Evolutionary conservation across 1,140 invertebrate genomes (phyloP).

Genomic region (Pogonus chalceus): DNA sequence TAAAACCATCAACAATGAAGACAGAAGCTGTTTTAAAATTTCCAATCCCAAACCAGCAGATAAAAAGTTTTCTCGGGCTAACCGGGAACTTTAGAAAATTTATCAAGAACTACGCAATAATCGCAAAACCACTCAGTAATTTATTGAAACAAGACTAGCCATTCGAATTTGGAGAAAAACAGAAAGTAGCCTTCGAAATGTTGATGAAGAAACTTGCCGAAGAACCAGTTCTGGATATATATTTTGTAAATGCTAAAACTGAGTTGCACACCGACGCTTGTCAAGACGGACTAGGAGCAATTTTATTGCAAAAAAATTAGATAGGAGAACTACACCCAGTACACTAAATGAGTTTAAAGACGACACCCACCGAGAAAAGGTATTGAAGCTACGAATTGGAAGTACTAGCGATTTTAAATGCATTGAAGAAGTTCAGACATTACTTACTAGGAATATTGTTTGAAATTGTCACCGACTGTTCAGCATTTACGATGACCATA

Average conservation of each 20-base stretch:
- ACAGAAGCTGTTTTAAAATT: neutral
- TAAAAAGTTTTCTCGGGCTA: neutral
- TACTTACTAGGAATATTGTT: conserved; percentile 34
- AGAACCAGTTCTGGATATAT: conserved; percentile 11
- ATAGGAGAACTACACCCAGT: conserved; percentile 25
- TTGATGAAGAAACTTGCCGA: neutral
- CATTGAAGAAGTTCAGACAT: conserved; percentile 24
- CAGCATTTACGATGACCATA: conserved; percentile 15
- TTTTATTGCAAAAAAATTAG: conserved; percentile 17
- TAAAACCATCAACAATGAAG: neutral
- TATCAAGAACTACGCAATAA: conserved; percentile 15
- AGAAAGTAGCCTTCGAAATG: neutral
- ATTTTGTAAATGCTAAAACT: conserved; percentile 19
- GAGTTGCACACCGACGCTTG: conserved; percentile 28
- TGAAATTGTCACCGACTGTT: conserved; percentile 31
- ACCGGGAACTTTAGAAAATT: conserved; percentile 11
- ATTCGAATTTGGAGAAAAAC: conserved; percentile 13
- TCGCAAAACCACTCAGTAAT: conserved; percentile 17
- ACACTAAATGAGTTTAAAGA: conserved; percentile 29
- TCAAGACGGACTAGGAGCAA: conserved; percentile 23
- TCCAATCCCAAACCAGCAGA: neutral
- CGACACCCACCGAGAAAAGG: conserved; percentile 22
- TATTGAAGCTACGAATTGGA: conserved; percentile 33
- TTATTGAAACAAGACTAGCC: conserved; percentile 13
- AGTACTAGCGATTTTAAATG: conserved; percentile 24